Base-by-base conservation (phyloP, 2,797 vertebrate species). In the Eulemur mongoz region DNA sequence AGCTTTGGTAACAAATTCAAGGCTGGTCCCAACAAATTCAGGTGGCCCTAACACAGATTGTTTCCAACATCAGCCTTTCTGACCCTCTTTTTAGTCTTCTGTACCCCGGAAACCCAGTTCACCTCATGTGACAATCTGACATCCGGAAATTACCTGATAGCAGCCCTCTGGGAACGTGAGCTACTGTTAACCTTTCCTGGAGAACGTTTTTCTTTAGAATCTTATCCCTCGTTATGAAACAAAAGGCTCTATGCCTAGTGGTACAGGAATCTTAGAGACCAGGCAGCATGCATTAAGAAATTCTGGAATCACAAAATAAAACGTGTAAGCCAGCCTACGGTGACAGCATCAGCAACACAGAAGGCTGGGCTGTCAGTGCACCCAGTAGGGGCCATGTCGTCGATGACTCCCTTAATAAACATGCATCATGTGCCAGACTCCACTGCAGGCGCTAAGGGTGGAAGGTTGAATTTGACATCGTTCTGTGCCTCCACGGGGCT, bases 341-440 rank as follows among this genome's bases (percentile, higher is more conserved):
- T 7, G 32, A 22, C 4, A 2, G 54, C 5, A 4, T 13, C 32
- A 1, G 9, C 3, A 2, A 7, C 0, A 5, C 22, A 8, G 20
- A 10, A 93, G 70, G 5, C 45, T 13, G 9, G 52, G 5, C 1
- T 1, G 17, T n/a, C 4, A 15, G 59, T 2, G 7, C 8, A 18
- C 35, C 7, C 7, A 4, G 22, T 2, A 23, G 45, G 20, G 25
- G 27, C n/a, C 20, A 3, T 2, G 15, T 22, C 20, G 4, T 6
- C 0, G 3, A 4, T 9, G 0, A 38, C 7, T 61, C 61, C 15
- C 27, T 32, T 35, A 52, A 32, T n/a, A n/a, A 30, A 4, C n/a
- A 13, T 3, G n/a, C 4, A 9, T 4, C 5, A 0, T 22, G 32
- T 12, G 17, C 70, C 75, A 35, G 27, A 38, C 43, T 0, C 4